Base-by-base conservation (phyloP, 30 jellyfish, hydroid and myxozoan species). In the Mastigias papua region DNA sequence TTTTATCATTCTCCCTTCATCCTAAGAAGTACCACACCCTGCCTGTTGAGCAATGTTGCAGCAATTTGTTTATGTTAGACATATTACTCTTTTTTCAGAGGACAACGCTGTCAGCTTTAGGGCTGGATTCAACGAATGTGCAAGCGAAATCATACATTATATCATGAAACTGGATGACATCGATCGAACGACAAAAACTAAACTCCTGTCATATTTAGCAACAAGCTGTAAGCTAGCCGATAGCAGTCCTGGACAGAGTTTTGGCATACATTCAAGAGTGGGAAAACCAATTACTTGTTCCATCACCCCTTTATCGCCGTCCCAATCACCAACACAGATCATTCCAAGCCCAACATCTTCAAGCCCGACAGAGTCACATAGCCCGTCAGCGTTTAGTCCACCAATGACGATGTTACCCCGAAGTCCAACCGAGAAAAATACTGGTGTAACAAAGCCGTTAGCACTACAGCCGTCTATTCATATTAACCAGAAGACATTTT, bases 81-180 rank as follows among this genome's bases (percentile, higher is more conserved):
- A 8, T n/a, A 22, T 17, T 15, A 25, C 23, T 63, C 49, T 51
- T 48, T 31, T 82, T 84, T 33, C 91, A 91, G 97, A 91, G 67
- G 92, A 78, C 82, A 63, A 68, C 37, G 81, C 93, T 27, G 86
- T 93, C 28, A 91, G 90, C 62, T 92, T 75, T 51, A 88, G 91
- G 17, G 93, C 98, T 10, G 98, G 96, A 50, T 92, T 83, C 89
- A 81, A 84, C 58, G 98, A 92, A 46, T 85, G 98, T 46, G 92
- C 96, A 29, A 81, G 78, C 35, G 96, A 86, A 29, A 79, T 92
- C 19, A 83, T 83, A 42, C 96, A 82, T 25, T 78, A 69, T 70
- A 86, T 92, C 83, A 92, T 92, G 96, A 87, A 89, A 20, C 73
- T 92, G 86, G 98, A 91, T 34, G 98, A 83, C 60, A 49, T 92